phyloP scores from a whole-genome alignment of 1,140 invertebrate genomes.

The Aphis gossypii region DNA sequence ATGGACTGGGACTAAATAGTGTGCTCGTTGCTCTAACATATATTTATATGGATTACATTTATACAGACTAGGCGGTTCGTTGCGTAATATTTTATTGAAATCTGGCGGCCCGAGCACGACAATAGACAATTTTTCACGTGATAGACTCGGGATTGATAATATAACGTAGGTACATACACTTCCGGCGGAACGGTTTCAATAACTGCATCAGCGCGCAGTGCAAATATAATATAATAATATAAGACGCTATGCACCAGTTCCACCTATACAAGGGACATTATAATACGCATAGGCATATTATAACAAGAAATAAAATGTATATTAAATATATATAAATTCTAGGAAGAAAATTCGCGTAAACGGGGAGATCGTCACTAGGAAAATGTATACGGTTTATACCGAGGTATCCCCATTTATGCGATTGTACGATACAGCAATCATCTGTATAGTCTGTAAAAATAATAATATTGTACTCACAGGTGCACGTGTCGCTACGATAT shows the following conservation, averaged over 20 bases:
- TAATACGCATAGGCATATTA: background rate
- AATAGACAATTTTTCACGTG: slow-evolving; percentile 19
- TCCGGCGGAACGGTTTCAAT: background rate
- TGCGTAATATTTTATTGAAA: background rate
- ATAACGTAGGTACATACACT: background rate
- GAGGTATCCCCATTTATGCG: rapidly evolving
- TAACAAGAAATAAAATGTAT: background rate
- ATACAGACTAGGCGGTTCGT: background rate
- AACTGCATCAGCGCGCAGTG: background rate
- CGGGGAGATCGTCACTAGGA: background rate
- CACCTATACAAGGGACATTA: background rate
- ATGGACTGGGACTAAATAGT: background rate
- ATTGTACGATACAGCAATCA: background rate
- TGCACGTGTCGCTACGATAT: background rate
- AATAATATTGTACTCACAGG: background rate
- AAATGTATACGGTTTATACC: background rate
- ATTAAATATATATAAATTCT: background rate
- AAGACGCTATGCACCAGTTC: background rate
- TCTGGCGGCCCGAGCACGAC: background rate
- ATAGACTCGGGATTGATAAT: slow-evolving; percentile 11
- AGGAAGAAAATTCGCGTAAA: background rate
- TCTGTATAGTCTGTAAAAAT: background rate
- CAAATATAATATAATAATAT: background rate
- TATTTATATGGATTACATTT: background rate
- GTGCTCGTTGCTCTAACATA: background rate